Evolutionary conservation across 2,113 vertebrate species (phyloP).

Genomic region (Nesogale talazaci): DNA sequence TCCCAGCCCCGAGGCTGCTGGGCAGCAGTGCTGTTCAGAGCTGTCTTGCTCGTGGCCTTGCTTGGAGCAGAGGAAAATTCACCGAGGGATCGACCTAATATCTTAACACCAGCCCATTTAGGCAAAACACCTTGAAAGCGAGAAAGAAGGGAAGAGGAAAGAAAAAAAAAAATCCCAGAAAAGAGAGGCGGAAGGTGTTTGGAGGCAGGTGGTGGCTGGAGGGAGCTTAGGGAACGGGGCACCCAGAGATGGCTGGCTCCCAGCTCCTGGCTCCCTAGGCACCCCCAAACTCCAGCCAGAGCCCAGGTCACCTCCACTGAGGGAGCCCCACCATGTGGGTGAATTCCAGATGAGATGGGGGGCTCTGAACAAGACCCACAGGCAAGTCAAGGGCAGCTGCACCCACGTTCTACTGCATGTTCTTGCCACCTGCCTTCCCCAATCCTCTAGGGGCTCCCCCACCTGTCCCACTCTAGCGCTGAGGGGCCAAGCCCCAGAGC

Average conservation of each 20-base stretch:
- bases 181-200: neutral
- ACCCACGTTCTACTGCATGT: neutral
- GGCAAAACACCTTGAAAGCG: slow-evolving; percentile 70
- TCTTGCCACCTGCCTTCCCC: neutral
- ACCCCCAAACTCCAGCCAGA: neutral
- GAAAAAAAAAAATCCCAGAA: neutral
- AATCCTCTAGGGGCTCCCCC: neutral
- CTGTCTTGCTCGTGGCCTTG: slow-evolving; percentile 75
- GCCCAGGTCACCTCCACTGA: neutral
- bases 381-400: neutral
- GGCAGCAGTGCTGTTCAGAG: neutral
- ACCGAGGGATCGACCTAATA: slow-evolving; percentile 75
- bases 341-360: neutral
- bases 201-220: neutral
- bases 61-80: slow-evolving; percentile 30
- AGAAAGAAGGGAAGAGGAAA: slow-evolving; percentile 23
- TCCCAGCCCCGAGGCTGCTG: neutral
- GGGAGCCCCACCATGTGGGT: neutral
- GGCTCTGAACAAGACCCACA: neutral
- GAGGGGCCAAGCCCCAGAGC: no score
- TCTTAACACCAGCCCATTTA: slow-evolving; percentile 73
- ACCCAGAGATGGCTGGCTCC: neutral
- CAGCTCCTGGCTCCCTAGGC: fast-evolving
- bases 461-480: no score
- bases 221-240: no score